These are phyloP conservation scores for Syrmaticus mikado DNA, from an alignment of 2,113 vertebrate genomes.

Conservation along the genomic window DNA sequence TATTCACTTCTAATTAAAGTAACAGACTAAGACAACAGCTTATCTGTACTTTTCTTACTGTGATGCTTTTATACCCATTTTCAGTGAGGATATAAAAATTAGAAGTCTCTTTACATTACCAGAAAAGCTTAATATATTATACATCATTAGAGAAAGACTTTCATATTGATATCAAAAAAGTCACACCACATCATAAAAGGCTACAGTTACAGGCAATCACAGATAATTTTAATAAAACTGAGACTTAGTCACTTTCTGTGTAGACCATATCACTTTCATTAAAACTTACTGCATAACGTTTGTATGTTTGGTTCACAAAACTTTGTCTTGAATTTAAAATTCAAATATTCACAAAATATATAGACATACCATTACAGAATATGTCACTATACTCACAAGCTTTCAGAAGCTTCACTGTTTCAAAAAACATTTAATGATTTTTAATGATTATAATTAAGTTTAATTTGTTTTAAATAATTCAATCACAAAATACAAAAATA, in stretches of 20 bases:
- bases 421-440: not conserved
- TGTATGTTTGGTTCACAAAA: not conserved
- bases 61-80: not conserved
- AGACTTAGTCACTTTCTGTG: not conserved
- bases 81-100: not conserved
- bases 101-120: not conserved
- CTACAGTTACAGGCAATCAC: not conserved
- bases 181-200: not conserved
- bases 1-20: not conserved
- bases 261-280: not conserved
- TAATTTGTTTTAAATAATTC: not conserved
- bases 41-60: not conserved
- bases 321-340: not conserved
- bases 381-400: not conserved
- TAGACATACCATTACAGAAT: not conserved
- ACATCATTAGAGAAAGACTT: not conserved
- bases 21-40: not conserved
- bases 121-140: rapidly evolving
- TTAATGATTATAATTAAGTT: not conserved
- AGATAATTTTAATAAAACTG: not conserved
- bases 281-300: not conserved
- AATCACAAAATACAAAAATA: not conserved
- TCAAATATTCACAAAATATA: not conserved
- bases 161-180: not conserved
- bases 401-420: not conserved